Evolutionary conservation across 2,797 vertebrate genomes (phyloP).

Genomic region (Rhynchotus rufescens): DNA sequence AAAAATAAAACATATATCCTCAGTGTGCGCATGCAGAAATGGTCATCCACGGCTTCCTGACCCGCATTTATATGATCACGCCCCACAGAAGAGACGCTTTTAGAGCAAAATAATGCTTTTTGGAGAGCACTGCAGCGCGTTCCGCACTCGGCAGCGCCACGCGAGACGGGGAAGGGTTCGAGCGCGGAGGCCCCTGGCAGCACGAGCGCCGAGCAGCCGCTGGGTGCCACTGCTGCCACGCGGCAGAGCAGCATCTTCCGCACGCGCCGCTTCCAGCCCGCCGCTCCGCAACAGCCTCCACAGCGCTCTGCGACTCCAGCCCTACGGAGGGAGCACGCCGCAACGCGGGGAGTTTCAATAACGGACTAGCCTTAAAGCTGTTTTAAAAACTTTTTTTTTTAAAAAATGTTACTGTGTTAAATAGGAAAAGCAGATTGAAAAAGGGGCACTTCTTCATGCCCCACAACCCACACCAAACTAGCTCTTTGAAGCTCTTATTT

Average conservation of each 20-base stretch:
- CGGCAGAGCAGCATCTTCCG: neutral
- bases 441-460: neutral
- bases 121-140: neutral
- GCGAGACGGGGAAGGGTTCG: neutral
- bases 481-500: neutral
- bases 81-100: neutral
- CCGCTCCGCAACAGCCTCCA: neutral
- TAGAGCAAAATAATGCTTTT: neutral
- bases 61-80: neutral
- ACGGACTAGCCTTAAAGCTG: neutral
- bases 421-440: neutral
- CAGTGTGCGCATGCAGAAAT: neutral
- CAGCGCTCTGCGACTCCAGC: slow-evolving; percentile 20
- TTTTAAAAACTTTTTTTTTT: neutral
- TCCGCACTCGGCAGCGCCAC: neutral
- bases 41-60: neutral
- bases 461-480: neutral
- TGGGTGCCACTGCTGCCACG: slow-evolving; percentile 75
- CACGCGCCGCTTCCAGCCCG: neutral
- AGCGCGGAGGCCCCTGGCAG: neutral
- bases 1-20: neutral
- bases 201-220: slow-evolving; percentile 12
- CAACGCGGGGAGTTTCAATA: neutral
- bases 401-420: neutral
- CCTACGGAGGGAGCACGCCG: neutral